Evolutionary conservation across 35 echinoderm and acorn worm genomes (phyloP).

Genomic region (Holothuria glaberrima): DNA sequence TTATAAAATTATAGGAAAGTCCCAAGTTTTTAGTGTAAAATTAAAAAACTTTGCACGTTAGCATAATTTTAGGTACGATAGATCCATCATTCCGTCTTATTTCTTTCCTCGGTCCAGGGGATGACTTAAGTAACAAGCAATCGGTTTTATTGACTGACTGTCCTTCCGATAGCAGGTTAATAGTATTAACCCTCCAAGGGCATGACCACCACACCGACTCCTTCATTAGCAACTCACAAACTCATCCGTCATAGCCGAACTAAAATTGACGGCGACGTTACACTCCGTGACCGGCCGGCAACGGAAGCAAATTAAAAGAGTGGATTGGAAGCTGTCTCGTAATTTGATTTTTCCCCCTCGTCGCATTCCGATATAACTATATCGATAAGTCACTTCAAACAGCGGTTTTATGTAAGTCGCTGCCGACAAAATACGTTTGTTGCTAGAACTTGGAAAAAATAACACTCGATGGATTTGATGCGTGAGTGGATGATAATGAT

Average conservation of each 20-base stretch:
- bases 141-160: neutral
- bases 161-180: constrained; percentile 6
- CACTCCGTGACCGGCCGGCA: constrained; percentile 20
- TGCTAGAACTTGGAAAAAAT: neutral
- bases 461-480: constrained; percentile 1
- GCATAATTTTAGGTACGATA: no score
- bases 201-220: constrained; percentile 31
- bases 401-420: constrained; percentile 10
- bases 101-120: no score
- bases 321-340: neutral
- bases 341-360: constrained; percentile 32
- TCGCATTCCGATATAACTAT: constrained; percentile 54
- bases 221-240: neutral
- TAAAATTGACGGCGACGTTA: constrained; percentile 19
- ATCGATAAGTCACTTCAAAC: constrained; percentile 35
- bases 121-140: constrained; percentile 21
- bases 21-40: no score
- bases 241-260: constrained; percentile 34
- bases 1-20: no score
- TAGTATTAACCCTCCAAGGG: constrained; percentile 24
- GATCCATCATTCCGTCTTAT: no score
- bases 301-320: constrained; percentile 22
- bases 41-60: no score
- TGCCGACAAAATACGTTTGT: constrained; percentile 23
- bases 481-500: neutral